Base-by-base conservation (phyloP, 2,113 vertebrate genomes). In the Crotalus helleri region DNA sequence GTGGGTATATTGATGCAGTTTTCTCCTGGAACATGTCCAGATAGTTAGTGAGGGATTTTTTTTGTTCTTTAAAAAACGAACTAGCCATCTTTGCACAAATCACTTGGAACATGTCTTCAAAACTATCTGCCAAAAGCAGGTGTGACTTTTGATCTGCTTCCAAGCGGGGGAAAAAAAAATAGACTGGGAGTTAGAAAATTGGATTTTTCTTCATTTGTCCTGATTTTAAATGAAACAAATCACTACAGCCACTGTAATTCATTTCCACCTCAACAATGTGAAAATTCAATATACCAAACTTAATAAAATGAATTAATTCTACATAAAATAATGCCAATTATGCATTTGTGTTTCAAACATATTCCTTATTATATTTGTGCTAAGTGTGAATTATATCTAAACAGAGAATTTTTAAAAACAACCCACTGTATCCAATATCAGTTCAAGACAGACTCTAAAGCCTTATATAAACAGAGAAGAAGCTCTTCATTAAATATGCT, bases 401-500 rank as follows among this genome's bases (percentile, higher is more conserved):
- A 0, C 3, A 0, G 0, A 58, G 23, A 24, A 53, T 61, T 96
- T 96, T 39, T 64, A 87, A 58, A 46, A 92, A 90, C 74, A 85
- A 87, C 51, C 12, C 39, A 87, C 33, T 46, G 59, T 88, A 5
- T 44, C 88, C 91, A 91, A 10, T 4, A 44, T 93, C 53, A 87
- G 9, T 10, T 91, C 89, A 1, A 53, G 39, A 39, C 0, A 88
- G 29, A 4, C 19, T 91, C 92, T 94, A 55, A 86, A n/a, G 19
- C 1, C 92, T 91, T 24, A 23, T 55, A 57, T 21, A 58, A 57
- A 57, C n/a, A 88, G 85, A 96, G 95, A 94, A 93, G 39, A 58
- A 3, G 54, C 91, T 95, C 90, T 91, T 93, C 29, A 94, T 92
- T 92, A 23, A 88, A 8, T 59, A 89, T 93, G 88, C 93, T 55